Percentiles rank a stretch among this genome's conserved stretches.
phyloP scores from a whole-genome alignment of 2,797 vertebrate species.

The Loris lydekkerianus region DNA sequence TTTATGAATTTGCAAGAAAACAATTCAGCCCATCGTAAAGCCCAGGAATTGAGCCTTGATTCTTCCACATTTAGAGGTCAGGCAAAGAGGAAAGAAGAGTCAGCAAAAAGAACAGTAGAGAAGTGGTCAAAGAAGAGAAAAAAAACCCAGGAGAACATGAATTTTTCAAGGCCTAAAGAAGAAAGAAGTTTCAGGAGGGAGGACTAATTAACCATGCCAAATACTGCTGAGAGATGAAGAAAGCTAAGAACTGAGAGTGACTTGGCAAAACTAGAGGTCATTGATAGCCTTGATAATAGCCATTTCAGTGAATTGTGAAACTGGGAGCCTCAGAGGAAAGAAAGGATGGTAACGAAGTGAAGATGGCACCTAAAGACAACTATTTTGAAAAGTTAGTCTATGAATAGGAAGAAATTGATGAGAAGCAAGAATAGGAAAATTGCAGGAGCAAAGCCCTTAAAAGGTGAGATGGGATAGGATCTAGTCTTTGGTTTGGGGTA shows the following conservation, averaged over 20 bases:
- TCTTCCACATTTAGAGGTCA: slow-evolving; percentile 18
- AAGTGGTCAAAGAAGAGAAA: not conserved
- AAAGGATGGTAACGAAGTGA: not conserved
- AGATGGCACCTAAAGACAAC: not conserved
- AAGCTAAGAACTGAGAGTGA: not conserved
- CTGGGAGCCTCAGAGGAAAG: slow-evolving; percentile 12
- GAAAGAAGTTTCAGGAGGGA: not conserved
- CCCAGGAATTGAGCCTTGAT: not conserved
- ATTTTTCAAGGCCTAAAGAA: not conserved
- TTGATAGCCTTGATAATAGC: not conserved
- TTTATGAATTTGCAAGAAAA: not conserved
- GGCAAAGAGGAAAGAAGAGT: not conserved
- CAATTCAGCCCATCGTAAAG: not conserved
- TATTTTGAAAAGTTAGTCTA: not conserved
- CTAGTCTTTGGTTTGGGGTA: not conserved
- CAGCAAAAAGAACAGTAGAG: not conserved
- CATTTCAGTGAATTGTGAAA: not conserved
- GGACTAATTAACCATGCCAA: not conserved
- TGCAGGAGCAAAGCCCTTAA: not conserved
- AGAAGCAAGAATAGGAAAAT: slow-evolving; percentile 14
- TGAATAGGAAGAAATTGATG: slow-evolving; percentile 24
- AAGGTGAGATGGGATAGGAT: not conserved
- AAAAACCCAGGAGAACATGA: not conserved
- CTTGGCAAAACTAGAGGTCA: not conserved
- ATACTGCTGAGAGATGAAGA: not conserved